Base-by-base conservation (phyloP, 2,113 vertebrate species). In the Rhegmatorhina hoffmannsi region DNA sequence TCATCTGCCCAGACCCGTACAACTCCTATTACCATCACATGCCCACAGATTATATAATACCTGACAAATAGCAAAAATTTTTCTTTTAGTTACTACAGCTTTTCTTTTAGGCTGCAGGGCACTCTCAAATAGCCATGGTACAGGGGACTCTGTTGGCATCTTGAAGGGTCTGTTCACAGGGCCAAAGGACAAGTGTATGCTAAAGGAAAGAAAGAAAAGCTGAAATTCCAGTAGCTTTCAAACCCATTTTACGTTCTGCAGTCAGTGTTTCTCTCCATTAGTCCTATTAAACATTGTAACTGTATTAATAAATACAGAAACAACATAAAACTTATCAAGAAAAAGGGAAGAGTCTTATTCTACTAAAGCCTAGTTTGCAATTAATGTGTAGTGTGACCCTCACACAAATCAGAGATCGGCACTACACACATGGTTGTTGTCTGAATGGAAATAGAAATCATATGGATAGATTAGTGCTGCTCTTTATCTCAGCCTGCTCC, bases 301-400 rank as follows among this genome's bases (percentile, higher is more conserved):
- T 16, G 38, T 8, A 0, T 33, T 21, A 80, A 76, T 12, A 64
- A 24, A 36, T 55, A 84, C 59, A 43, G 50, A 63, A 80, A 74
- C 13, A 44, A 56, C 29, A 46, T 64, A 47, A 83, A 89, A 53
- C 26, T 40, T 46, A 9, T 3, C 38, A 78, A 84, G 38, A 86
- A 40, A 55, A 5, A 63, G 34, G 9, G 56, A 91, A 81, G 9
- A 24, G 84, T 15, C 10, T 76, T 46, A 18, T 44, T 88, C 91
- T 75, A 50, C 50, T 67, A 13, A 58, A 84, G 79, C 4, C 26
- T 26, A 17, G 40, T 29, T 66, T 70, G 76, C 43, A 50, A n/a
- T 44, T 55, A 40, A 56, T 0, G 2, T 1, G 25, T 38, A 87
- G 52, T 2, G 0, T 15, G 25, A 67, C 34, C 50, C 60, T 58